phyloP scores from a whole-genome alignment of 2,797 vertebrate genomes.

The Peromyscus nudipes region DNA sequence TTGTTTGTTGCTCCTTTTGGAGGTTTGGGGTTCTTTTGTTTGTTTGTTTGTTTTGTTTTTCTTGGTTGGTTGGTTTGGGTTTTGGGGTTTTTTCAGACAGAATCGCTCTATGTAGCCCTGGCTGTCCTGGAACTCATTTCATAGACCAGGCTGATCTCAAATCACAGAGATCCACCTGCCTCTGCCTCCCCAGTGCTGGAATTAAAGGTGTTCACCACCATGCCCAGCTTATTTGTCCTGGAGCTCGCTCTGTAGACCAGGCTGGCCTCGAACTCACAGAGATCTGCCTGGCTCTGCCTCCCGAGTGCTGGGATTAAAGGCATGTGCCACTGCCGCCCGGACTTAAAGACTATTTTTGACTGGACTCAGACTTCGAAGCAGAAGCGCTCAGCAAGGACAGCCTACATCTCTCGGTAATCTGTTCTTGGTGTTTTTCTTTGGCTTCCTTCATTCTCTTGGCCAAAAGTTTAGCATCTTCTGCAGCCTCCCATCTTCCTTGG shows the following conservation, averaged over 20 bases:
- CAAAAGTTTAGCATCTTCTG: neutral
- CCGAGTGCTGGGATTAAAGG: no score
- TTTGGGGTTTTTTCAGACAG: neutral
- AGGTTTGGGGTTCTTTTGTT: neutral
- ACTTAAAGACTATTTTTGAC: neutral
- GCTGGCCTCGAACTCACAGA: no score
- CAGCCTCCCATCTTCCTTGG: no score
- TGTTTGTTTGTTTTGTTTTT: neutral
- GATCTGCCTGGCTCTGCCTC: no score
- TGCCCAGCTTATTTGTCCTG: neutral
- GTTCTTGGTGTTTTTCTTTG: neutral
- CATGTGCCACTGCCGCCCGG: no score
- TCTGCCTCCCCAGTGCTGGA: neutral
- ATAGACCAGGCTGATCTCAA: neutral
- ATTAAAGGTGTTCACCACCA: neutral
- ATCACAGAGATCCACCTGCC: neutral
- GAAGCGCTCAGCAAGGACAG: neutral
- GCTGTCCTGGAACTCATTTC: neutral
- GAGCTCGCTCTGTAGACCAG: no score
- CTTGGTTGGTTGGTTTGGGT: neutral
- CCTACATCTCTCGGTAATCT: neutral
- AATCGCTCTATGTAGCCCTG: neutral
- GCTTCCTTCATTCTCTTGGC: neutral
- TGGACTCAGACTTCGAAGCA: neutral
- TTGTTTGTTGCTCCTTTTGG: neutral